These are phyloP conservation scores for Pelochelys cantorii DNA, from an alignment of 2,797 vertebrate genomes.

Conservation along the genomic window DNA sequence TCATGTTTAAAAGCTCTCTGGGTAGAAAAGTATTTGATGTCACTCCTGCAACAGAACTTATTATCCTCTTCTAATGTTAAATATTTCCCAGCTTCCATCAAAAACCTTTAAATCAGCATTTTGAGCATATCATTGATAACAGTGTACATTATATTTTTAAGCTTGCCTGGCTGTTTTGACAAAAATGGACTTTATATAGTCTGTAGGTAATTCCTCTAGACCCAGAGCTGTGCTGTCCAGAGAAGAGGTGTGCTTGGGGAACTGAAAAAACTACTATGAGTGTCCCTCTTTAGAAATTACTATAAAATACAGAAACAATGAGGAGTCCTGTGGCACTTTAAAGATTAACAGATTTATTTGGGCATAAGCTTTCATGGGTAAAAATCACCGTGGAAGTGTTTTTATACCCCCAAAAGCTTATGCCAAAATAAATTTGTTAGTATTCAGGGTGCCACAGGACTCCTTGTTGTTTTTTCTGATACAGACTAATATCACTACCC, in stretches of 20 bases:
- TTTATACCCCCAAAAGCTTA: too few relatives aligned
- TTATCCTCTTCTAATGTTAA: background rate
- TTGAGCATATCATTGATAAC: background rate
- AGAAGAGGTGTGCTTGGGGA: background rate
- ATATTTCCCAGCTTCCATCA: background rate
- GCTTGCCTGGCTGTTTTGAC: slow-evolving; percentile 30
- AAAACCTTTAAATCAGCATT: background rate
- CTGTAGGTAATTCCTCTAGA: slow-evolving; percentile 9
- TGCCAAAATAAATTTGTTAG: too few relatives aligned
- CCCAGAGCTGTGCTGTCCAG: slow-evolving; percentile 23
- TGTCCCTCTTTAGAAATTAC: too few relatives aligned
- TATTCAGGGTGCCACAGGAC: too few relatives aligned
- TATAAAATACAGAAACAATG: too few relatives aligned
- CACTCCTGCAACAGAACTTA: background rate
- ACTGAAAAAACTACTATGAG: background rate
- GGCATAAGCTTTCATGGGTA: too few relatives aligned
- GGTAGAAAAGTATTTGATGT: fast-evolving
- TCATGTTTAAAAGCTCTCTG: background rate
- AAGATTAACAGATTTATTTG: too few relatives aligned
- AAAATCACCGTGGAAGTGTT: too few relatives aligned
- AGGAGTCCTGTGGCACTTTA: too few relatives aligned
- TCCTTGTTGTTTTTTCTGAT: too few relatives aligned
- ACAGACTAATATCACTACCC: too few relatives aligned
- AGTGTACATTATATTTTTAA: slow-evolving; percentile 9
- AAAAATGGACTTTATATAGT: slow-evolving; percentile 25